phyloP scores from a whole-genome alignment of 2,888 invertebrate genomes.

The Limenitis camilla region DNA sequence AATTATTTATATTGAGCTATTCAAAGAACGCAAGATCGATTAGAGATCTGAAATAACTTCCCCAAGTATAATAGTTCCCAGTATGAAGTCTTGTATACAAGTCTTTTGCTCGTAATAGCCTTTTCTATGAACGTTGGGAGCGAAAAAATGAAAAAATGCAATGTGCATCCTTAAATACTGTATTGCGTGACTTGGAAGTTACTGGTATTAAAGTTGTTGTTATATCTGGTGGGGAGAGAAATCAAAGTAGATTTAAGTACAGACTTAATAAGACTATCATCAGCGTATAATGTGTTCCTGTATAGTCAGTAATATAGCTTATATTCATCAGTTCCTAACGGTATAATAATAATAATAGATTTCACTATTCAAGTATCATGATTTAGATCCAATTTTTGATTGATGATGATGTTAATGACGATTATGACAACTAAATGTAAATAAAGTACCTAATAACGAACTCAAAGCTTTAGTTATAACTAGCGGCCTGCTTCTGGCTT shows the following conservation, averaged over 20 bases:
- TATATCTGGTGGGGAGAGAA: slow-evolving; percentile 34
- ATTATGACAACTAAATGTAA: no score
- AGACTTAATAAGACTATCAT: neutral
- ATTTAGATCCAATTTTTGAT: no score
- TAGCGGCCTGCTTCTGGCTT: no score
- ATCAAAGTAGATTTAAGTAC: slow-evolving; percentile 1
- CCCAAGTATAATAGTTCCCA: neutral
- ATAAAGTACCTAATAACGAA: no score
- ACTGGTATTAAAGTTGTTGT: slow-evolving; percentile 42
- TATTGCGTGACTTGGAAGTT: slow-evolving; percentile 59
- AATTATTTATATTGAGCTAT: neutral
- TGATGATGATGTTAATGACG: no score
- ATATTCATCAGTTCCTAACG: no score
- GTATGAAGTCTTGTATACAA: neutral
- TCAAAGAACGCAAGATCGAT: neutral
- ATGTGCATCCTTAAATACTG: slow-evolving; percentile 49
- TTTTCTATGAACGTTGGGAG: slow-evolving; percentile 41
- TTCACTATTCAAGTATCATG: no score
- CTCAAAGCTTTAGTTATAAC: no score
- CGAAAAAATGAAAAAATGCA: slow-evolving; percentile 47
- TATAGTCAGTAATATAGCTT: no score
- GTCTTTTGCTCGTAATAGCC: slow-evolving; percentile 38
- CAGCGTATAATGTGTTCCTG: no score
- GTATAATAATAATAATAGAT: no score
- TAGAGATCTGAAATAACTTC: slow-evolving; percentile 1